phyloP scores from a whole-genome alignment of 2,797 vertebrate genomes.

The Capromys pilorides region DNA sequence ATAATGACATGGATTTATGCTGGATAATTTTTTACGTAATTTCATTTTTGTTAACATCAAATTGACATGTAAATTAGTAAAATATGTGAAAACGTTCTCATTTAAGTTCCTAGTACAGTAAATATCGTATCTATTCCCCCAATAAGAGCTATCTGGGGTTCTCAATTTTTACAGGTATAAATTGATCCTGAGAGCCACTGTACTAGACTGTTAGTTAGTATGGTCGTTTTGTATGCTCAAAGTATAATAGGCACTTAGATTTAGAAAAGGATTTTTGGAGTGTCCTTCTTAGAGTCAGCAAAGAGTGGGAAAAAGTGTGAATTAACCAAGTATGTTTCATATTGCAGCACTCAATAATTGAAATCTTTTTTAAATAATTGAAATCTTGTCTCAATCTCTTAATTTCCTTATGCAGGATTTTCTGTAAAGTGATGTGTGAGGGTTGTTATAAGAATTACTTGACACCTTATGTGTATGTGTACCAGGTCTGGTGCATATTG shows the following conservation, averaged over 20 bases:
- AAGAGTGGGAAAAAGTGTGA: not conserved
- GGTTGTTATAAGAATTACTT: constrained; percentile 24
- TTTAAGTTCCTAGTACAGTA: constrained; percentile 42
- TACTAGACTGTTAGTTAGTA: constrained; percentile 4
- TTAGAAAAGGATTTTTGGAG: constrained; percentile 45
- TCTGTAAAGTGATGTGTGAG: constrained; percentile 37
- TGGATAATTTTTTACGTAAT: not conserved
- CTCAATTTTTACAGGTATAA: constrained; percentile 50
- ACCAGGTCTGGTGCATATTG: not conserved
- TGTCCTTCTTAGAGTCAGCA: not conserved
- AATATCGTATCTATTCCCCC: constrained; percentile 1
- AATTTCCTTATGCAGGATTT: constrained; percentile 22
- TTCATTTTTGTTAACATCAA: not conserved
- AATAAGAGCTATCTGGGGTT: constrained; percentile 41
- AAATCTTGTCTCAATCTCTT: constrained; percentile 39
- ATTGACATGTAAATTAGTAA: not conserved
- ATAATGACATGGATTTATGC: not conserved
- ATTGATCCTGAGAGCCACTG: not conserved
- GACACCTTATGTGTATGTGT: not conserved
- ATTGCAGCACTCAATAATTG: not conserved
- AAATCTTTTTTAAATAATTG: not conserved
- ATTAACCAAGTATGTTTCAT: constrained; percentile 15
- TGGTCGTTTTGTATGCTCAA: not conserved
- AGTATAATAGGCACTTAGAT: constrained; percentile 14
- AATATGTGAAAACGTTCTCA: constrained; percentile 26